Base-by-base conservation (phyloP, 1,140 invertebrate species). In the Eubasilissa regina region DNA sequence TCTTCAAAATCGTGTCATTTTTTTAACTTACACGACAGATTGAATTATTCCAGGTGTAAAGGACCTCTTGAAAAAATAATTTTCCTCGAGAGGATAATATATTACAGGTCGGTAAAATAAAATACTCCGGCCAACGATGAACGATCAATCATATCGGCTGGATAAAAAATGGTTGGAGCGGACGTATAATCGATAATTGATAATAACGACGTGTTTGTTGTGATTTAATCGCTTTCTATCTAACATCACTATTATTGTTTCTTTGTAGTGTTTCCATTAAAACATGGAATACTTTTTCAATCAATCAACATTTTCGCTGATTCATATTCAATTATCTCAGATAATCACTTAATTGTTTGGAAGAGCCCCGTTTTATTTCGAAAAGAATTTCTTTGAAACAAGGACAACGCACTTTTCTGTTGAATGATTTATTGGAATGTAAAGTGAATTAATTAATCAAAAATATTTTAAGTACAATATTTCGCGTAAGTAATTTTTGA, bases 101-200 rank as follows among this genome's bases (percentile, higher is more conserved):
- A 51, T 13, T 8, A 13, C 48, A 15, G 11, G 48, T 51, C 48
- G 11, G 48, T 15, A 44, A 56, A 74, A 56, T 56, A 74, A 53
- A 53, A 43, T 56, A 35, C 48, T 56, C 70, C 19, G 51, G 51
- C 56, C 70, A 74, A 74, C 66, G 66, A 48, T 51, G 51, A 74
- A 35, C 53, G 53, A 74, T 74, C 70, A 74, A 74, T 74, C 70
- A 74, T 56, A 17, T 35, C 35, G n/a, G 51, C 45, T 25, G 25
- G 51, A 21, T 56, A 58, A 74, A 51, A 74, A 74, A 74, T 43
- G 17, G 19, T 55, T 74, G 70, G 43, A 15, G 35, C 12, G 7
- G 70, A 74, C 70, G 35, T 74, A 56, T 74, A 74, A 74, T 74
- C 70, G 53, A 74, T 74, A 74, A 74, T 74, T 74, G 70, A 74